Evolutionary conservation across 2,113 vertebrate species (phyloP).

Genomic region (Leptobrachium ailaonicum): DNA sequence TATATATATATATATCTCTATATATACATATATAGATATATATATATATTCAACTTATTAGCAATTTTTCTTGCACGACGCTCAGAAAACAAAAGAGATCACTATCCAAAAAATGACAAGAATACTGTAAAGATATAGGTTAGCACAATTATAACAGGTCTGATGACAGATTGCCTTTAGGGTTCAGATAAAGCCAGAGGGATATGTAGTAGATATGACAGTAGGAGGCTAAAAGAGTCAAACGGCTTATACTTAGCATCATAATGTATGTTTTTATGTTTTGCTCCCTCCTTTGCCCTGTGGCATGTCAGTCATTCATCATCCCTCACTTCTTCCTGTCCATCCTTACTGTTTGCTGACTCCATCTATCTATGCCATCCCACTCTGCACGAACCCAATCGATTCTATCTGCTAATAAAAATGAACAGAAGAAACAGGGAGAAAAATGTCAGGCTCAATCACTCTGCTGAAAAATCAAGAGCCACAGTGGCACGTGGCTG

Average conservation of each 20-base stretch:
- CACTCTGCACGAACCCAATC: not conserved
- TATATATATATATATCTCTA: no score
- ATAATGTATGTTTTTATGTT: slow-evolving; percentile 14
- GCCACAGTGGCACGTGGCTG: not conserved
- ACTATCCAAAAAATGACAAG: no score
- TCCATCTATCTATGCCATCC: slow-evolving; percentile 38
- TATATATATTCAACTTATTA: no score
- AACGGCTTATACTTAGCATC: slow-evolving; percentile 11
- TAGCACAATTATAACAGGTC: no score
- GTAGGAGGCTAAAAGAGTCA: slow-evolving; percentile 4
- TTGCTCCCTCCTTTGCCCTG: slow-evolving; percentile 12
- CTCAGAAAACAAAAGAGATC: no score
- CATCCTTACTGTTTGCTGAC: not conserved
- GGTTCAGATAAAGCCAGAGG: not conserved
- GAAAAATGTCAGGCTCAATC: slow-evolving; percentile 16
- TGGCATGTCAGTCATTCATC: slow-evolving; percentile 19
- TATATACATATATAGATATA: no score
- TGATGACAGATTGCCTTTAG: not conserved
- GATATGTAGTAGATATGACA: not conserved
- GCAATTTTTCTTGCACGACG: no score
- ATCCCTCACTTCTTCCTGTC: slow-evolving; percentile 8
- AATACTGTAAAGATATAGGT: no score
- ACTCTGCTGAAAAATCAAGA: slow-evolving; percentile 7
- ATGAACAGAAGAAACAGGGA: slow-evolving; percentile 21
- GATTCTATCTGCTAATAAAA: slow-evolving; percentile 26